These are phyloP conservation scores for Rhabdornis inornatus DNA, from an alignment of 2,113 vertebrate species.

Conservation along the genomic window DNA sequence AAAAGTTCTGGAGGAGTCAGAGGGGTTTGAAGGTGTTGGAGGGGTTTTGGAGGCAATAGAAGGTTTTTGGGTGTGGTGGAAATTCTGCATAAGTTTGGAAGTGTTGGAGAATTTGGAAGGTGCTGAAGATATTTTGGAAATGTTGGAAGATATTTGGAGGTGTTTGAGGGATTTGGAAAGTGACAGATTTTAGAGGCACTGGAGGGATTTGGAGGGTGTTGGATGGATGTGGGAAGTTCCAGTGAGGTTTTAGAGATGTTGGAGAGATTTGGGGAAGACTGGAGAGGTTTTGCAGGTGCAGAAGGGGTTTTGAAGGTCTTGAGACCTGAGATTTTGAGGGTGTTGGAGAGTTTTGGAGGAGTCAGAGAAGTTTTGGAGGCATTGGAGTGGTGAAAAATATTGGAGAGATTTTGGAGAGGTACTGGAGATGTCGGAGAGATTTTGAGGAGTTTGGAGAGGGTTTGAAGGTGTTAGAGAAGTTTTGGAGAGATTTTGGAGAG, in stretches of 20 bases:
- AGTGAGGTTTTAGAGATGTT: neutral
- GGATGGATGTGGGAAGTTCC: neutral
- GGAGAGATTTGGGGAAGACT: neutral
- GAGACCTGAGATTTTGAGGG: neutral
- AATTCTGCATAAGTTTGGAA: neutral
- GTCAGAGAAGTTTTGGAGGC: neutral
- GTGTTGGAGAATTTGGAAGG: neutral
- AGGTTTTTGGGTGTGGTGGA: neutral
- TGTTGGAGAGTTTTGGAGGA: neutral
- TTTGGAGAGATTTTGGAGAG: neutral
- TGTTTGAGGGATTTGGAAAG: neutral
- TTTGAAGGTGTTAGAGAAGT: accelerated
- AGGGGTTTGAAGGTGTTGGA: neutral
- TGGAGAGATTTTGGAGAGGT: neutral
- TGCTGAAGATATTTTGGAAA: neutral
- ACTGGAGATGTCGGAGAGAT: neutral
- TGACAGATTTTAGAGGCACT: neutral
- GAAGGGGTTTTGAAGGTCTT: neutral
- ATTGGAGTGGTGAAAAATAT: neutral
- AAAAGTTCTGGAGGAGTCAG: neutral
- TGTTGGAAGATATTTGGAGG: too few species aligned
- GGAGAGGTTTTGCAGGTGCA: neutral
- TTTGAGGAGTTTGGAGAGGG: neutral
- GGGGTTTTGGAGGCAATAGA: neutral
- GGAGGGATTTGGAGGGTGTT: neutral